Evolutionary conservation across 1,140 invertebrate genomes (phyloP), one percentile per base, ranked within the genome.

Genomic region (Forficula auricularia): DNA sequence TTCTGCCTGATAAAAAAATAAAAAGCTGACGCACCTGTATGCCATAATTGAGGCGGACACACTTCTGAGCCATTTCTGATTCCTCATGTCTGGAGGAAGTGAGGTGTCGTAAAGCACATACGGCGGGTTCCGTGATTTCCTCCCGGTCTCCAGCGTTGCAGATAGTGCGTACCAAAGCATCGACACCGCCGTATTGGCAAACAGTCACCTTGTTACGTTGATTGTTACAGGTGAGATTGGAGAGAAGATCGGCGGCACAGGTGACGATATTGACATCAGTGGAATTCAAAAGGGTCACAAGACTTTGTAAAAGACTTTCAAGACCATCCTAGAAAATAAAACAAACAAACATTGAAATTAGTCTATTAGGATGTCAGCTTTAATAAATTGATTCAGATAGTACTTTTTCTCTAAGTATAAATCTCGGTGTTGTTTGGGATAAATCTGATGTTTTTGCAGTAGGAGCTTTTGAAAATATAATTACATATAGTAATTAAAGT

Each of bases 181-280:
- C 88, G 42, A 98, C 90, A 34, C 94, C 92, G 37, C 89, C 88
- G n/a, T 90, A 80, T 67, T 96, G 84, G 61, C 80, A 85, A n/a
- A 90, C 83, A 4, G 72, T 75, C 54, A 90, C 82, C 68, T 98
- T 98, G 62, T 98, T 98, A 19, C 85, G 75, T 58, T 95, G 89
- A 67, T 98, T 98, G 64, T 98, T 98, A 65, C 95, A 98, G 4
- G 95, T 98, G 57, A 99, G 68, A 67, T 99, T 99, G 16, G 91
- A 97, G 2, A 99, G 67, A 47, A 98, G 98, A 38, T 95, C 95
- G 52, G 94, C 91, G 33, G 91, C 86, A 62, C 94, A 98, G 12
- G 92, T 97, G 6, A 98, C 89, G 41, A 94, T 82, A 57, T 94
- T 97, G 16, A 92, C 85, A 62, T 98, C 94, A 43, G 77, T 80